These are phyloP conservation scores for Automeris io DNA, from an alignment of 2,888 invertebrate genomes.

Conservation along the genomic window DNA sequence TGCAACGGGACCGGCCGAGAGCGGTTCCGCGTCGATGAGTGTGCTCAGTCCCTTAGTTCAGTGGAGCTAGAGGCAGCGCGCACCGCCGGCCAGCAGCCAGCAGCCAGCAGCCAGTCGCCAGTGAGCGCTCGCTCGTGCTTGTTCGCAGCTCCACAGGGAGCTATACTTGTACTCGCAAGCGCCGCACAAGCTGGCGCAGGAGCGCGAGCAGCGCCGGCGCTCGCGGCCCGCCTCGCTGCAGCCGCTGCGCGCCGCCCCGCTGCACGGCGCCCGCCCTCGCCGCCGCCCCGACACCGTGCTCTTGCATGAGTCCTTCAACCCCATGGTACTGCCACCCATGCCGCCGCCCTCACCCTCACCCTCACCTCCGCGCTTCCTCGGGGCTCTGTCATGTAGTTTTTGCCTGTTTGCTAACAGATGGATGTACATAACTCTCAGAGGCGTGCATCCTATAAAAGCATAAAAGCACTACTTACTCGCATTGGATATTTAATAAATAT, in stretches of 20 bases:
- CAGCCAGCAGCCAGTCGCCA: too few relatives aligned
- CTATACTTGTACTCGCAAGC: slow-evolving; percentile 45
- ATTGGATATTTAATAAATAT: too few relatives aligned
- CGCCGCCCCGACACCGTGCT: slow-evolving; percentile 45
- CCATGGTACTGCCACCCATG: slow-evolving; percentile 27
- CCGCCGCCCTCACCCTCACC: neutral
- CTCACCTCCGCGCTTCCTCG: slow-evolving; percentile 6
- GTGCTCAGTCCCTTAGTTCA: too few relatives aligned
- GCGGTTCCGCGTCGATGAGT: too few relatives aligned
- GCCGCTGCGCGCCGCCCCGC: slow-evolving; percentile 23
- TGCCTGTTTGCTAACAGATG: too few relatives aligned
- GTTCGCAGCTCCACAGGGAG: slow-evolving; percentile 60
- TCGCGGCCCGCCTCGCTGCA: slow-evolving; percentile 45
- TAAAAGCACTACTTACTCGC: too few relatives aligned
- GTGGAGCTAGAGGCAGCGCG: too few relatives aligned
- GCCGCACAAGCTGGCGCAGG: slow-evolving; percentile 18
- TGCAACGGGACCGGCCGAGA: too few relatives aligned
- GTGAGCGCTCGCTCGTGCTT: slow-evolving; percentile 9
- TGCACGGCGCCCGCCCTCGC: slow-evolving; percentile 28
- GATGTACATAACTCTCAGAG: too few relatives aligned
- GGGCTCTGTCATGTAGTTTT: too few relatives aligned
- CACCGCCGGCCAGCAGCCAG: too few relatives aligned
- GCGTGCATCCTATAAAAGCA: too few relatives aligned
- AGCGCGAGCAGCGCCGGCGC: slow-evolving; percentile 15
- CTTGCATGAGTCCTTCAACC: slow-evolving; percentile 39